Conservation (phyloP, 1,140 invertebrate species). For the Eumaeus atala region DNA sequence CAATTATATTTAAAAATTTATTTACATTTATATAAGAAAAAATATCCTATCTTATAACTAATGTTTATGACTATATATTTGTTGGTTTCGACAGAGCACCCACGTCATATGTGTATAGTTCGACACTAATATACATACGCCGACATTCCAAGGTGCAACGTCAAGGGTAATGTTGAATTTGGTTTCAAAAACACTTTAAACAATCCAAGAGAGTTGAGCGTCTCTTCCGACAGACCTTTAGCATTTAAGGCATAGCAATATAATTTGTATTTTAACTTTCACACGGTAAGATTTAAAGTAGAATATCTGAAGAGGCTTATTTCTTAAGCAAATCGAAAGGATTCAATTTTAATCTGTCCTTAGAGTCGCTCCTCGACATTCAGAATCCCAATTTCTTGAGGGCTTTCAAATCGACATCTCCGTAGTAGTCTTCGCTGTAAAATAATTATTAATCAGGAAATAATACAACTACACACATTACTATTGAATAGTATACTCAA, state of each 20-base stretch:
- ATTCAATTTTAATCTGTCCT: conserved; percentile 65
- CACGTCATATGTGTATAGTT: conserved; percentile 27
- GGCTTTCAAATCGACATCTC: conserved; percentile 86
- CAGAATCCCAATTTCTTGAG: conserved; percentile 85
- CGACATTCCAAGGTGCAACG: conserved; percentile 9
- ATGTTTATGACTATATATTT: conserved; percentile 53
- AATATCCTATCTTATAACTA: conserved; percentile 43
- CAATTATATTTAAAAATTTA: conserved; percentile 28
- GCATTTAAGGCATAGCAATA: conserved; percentile 8
- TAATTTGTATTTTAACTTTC: conserved; percentile 7
- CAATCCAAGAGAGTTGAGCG: conserved; percentile 31
- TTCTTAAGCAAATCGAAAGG: conserved; percentile 53
- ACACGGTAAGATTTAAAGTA: conserved; percentile 19
- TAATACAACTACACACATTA: not conserved
- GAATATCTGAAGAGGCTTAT: conserved; percentile 36
- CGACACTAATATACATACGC: not conserved
- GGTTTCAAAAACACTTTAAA: conserved; percentile 13
- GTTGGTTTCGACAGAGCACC: conserved; percentile 53
- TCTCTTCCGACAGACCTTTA: conserved; percentile 50
- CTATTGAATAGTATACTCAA: no score
- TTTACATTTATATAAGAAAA: conserved; percentile 58
- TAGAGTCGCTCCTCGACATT: conserved; percentile 65
- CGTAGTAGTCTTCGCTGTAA: conserved; percentile 89
- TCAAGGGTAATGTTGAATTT: conserved; percentile 20
- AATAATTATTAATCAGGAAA: conserved; percentile 23